A percentile compares a stretch with the other conserved stretches of the same genome.
These are phyloP conservation scores for Cantharis nigra DNA, from an alignment of 2,888 invertebrate genomes.

Conservation along the genomic window DNA sequence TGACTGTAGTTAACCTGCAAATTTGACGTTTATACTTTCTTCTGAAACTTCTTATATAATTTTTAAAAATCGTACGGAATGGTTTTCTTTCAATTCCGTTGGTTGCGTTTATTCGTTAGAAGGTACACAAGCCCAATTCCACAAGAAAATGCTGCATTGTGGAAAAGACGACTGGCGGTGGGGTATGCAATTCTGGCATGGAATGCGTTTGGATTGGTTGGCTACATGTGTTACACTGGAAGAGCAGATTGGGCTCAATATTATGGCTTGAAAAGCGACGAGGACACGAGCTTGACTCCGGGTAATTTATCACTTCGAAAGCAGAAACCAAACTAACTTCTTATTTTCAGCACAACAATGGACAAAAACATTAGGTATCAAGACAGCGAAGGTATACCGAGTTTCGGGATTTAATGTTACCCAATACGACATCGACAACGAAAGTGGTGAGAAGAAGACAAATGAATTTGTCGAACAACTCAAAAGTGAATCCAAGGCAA, in stretches of 20 bases:
- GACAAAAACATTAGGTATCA: constrained; percentile 61
- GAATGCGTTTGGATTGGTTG: constrained; percentile 71
- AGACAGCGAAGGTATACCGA: constrained; percentile 62
- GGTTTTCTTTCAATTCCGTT: constrained; percentile 56
- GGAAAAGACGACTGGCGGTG: constrained; percentile 67
- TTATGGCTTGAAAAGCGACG: constrained; percentile 66
- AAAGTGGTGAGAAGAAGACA: background rate
- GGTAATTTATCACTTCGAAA: constrained; percentile 65
- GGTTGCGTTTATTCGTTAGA: constrained; percentile 59
- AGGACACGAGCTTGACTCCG: constrained; percentile 62
- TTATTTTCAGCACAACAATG: constrained; percentile 67
- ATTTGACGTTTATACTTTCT: background rate
- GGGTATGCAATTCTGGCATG: constrained; percentile 70
- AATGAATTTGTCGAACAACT: background rate
- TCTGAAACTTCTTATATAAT: background rate
- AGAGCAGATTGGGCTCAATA: constrained; percentile 71
- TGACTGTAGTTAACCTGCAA: background rate
- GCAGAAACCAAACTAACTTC: constrained; percentile 62
- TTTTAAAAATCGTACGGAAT: constrained; percentile 37
- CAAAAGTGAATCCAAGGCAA: background rate
- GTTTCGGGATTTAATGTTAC: constrained; percentile 58
- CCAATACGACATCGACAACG: constrained; percentile 42
- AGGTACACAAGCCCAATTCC: constrained; percentile 58
- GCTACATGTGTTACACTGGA: constrained; percentile 63
- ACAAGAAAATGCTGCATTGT: constrained; percentile 59